Evolutionary conservation across 2,113 vertebrate genomes (phyloP).

Genomic region (Sus scrofa): T2T-Sscrofa CM000824.6:81585001-81585500

Average conservation of each 20-base stretch:
- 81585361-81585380: background rate
- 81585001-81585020: background rate
- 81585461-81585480: background rate
- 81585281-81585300: background rate
- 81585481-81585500: background rate
- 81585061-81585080: background rate
- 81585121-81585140: background rate
- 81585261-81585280: background rate
- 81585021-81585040: background rate
- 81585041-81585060: background rate
- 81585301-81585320: background rate
- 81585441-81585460: background rate
- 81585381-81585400: background rate
- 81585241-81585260: background rate
- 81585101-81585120: background rate
- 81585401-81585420: background rate
- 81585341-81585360: background rate
- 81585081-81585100: background rate
- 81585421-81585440: background rate
- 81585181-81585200: background rate
- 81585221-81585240: background rate
- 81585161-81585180: background rate
- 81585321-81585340: background rate
- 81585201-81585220: fast-evolving
- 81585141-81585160: no score